Conservation (phyloP, 2,797 vertebrate genomes). For the Halcyon badia region DNA sequence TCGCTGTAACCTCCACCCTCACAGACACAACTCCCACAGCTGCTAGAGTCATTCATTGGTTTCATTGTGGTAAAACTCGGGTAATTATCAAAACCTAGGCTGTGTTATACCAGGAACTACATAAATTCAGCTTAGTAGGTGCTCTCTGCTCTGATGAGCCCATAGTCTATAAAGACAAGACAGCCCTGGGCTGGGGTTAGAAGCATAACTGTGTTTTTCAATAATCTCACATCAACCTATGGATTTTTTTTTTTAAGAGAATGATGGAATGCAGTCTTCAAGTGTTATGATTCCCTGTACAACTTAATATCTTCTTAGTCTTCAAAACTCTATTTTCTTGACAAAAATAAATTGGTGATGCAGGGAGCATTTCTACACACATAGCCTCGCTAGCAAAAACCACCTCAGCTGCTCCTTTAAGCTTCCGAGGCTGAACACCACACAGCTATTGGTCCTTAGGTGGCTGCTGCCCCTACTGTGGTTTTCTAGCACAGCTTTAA, state of each 20-base stretch:
- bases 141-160: neutral
- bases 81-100: neutral
- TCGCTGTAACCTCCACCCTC: neutral
- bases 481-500: neutral
- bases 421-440: neutral
- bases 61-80: neutral
- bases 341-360: neutral
- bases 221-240: neutral
- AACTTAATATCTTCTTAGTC: neutral
- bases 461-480: fast-evolving
- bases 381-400: neutral
- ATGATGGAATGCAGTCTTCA: neutral
- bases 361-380: neutral
- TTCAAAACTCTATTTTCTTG: neutral
- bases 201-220: neutral
- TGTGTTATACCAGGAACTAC: neutral
- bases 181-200: neutral
- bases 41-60: neutral
- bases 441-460: neutral
- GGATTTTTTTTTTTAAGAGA: neutral
- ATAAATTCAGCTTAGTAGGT: neutral
- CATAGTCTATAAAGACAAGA: neutral
- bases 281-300: neutral
- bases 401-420: neutral
- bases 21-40: neutral